Conservation (phyloP, 2,888 invertebrate species). For the Chymomyza amoena region DNA sequence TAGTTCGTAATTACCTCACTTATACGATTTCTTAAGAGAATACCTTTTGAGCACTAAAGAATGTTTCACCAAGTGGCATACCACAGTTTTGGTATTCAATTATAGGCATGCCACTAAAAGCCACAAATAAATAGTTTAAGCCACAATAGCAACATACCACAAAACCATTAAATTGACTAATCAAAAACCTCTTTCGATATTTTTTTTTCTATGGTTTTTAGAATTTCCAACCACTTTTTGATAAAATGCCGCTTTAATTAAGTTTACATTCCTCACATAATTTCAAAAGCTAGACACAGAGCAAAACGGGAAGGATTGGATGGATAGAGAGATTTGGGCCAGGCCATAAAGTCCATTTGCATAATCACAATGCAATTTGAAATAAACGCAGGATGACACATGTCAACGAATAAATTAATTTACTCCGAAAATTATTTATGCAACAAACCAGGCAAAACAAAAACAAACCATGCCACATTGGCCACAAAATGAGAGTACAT, state of each 20-base stretch:
- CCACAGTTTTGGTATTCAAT: too few species aligned
- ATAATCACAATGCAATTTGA: slow-evolving; percentile 70
- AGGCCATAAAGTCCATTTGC: slow-evolving; percentile 62
- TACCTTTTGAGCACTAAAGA: too few species aligned
- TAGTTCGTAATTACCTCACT: too few species aligned
- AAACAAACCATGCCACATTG: background rate
- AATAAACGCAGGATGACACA: slow-evolving; percentile 67
- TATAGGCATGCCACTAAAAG: too few species aligned
- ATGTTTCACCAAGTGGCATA: too few species aligned
- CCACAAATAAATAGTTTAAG: too few species aligned
- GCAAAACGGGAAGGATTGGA: background rate
- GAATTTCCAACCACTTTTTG: background rate
- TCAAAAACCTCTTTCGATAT: background rate
- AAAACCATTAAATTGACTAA: too few species aligned
- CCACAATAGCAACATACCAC: too few species aligned
- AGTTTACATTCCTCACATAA: background rate
- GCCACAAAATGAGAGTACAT: slow-evolving; percentile 17
- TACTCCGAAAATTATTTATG: slow-evolving; percentile 75
- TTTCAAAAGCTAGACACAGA: background rate
- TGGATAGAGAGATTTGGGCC: background rate
- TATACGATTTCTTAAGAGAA: too few species aligned
- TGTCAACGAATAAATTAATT: slow-evolving; percentile 78
- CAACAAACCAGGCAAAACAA: slow-evolving; percentile 50
- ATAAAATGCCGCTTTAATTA: background rate
- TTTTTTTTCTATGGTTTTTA: background rate